phyloP scores from a whole-genome alignment of 1,140 invertebrate species.

The Drosophila nikananu region DNA sequence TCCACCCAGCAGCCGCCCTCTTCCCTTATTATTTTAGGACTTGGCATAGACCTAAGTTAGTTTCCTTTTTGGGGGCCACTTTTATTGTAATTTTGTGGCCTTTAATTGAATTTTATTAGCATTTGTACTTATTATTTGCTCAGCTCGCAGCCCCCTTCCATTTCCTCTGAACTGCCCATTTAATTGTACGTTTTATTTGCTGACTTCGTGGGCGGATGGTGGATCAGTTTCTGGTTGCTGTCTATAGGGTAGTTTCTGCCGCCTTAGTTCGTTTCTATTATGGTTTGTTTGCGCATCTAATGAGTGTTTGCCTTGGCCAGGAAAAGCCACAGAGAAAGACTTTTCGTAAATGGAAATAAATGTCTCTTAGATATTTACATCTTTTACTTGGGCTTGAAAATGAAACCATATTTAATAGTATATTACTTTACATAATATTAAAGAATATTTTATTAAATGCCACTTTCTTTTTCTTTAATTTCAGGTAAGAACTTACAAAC shows the following conservation, averaged over 20 bases:
- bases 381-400: background rate
- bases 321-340: conserved; percentile 4
- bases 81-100: conserved; percentile 83
- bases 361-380: background rate
- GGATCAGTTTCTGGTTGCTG: conserved; percentile 29
- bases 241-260: conserved; percentile 30
- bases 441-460: conserved; percentile 15
- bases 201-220: conserved; percentile 2
- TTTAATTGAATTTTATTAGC: conserved; percentile 85
- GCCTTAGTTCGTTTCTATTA: conserved; percentile 1
- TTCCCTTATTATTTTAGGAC: conserved; percentile 21
- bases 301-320: conserved; percentile 19
- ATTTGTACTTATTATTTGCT: conserved; percentile 81
- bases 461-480: conserved; percentile 13
- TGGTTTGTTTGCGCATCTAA: conserved; percentile 44
- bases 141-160: background rate
- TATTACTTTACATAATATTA: background rate
- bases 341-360: background rate
- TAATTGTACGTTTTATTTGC: conserved; percentile 76
- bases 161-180: conserved; percentile 31
- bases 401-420: background rate
- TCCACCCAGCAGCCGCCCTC: background rate
- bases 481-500: conserved; percentile 28
- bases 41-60: conserved; percentile 46
- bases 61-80: conserved; percentile 58